Evolutionary conservation across 1,140 invertebrate species (phyloP).

Genomic region (Telenomus remus): DNA sequence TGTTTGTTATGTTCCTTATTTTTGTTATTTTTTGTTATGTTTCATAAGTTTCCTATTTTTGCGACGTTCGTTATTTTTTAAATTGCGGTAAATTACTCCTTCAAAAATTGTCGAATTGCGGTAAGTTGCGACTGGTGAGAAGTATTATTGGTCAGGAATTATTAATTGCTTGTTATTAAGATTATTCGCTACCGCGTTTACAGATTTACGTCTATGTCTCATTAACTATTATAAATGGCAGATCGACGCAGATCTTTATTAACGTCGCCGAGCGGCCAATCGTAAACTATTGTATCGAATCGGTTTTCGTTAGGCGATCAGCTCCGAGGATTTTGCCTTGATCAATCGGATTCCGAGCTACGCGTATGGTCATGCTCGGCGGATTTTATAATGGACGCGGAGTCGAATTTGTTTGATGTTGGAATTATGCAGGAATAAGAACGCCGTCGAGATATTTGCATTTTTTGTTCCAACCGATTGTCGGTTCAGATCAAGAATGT

Average conservation of each 20-base stretch:
- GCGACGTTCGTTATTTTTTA: no score
- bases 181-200: conserved; percentile 28
- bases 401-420: conserved; percentile 55
- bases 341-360: conserved; percentile 54
- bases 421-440: conserved; percentile 53
- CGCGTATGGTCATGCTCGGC: conserved; percentile 51
- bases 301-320: conserved; percentile 43
- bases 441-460: conserved; percentile 48
- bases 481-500: conserved; percentile 52
- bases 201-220: conserved; percentile 24
- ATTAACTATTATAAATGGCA: conserved; percentile 25
- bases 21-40: no score
- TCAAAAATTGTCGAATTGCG: conserved; percentile 1
- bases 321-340: conserved; percentile 38
- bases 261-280: conserved; percentile 27
- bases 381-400: conserved; percentile 51
- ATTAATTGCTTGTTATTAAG: background rate
- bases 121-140: background rate
- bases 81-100: background rate
- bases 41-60: no score
- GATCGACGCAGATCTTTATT: conserved; percentile 47
- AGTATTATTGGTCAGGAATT: no score
- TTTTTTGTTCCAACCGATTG: conserved; percentile 45
- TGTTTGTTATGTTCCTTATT: no score
- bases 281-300: conserved; percentile 48